Evolutionary conservation across 2,888 invertebrate species (phyloP).

Genomic region (Podabrus alpinus): DNA sequence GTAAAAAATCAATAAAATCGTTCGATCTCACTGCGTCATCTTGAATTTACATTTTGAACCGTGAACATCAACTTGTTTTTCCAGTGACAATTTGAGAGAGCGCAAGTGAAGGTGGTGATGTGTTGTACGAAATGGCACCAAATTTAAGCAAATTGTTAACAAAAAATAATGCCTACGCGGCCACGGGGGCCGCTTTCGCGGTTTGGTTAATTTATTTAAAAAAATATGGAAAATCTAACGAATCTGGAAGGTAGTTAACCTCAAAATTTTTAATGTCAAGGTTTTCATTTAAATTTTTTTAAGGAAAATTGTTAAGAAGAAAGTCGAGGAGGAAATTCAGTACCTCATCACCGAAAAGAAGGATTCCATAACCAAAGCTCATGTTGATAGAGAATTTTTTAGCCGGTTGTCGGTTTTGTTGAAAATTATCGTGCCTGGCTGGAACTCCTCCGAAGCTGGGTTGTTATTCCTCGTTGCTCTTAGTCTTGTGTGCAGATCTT

Average conservation of each 20-base stretch:
- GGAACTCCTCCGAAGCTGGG: constrained; percentile 76
- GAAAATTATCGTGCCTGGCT: constrained; percentile 78
- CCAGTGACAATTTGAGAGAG: not conserved
- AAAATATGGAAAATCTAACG: constrained; percentile 57
- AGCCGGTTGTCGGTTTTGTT: constrained; percentile 70
- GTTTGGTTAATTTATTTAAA: constrained; percentile 63
- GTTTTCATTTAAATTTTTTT: constrained; percentile 25
- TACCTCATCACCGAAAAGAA: constrained; percentile 78
- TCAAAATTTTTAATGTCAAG: constrained; percentile 2
- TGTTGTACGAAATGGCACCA: constrained; percentile 67
- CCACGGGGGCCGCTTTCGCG: constrained; percentile 67
- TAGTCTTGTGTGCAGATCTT: constrained; percentile 83
- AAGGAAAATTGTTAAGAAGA: constrained; percentile 57
- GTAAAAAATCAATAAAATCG: not conserved
- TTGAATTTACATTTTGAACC: not conserved
- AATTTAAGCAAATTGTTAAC: constrained; percentile 75
- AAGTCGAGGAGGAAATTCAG: constrained; percentile 73
- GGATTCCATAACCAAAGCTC: constrained; percentile 67
- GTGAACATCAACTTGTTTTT: not conserved
- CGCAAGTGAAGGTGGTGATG: not conserved
- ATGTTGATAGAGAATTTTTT: constrained; percentile 76
- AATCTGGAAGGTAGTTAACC: constrained; percentile 41
- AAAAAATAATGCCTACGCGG: constrained; percentile 66
- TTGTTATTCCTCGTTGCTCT: constrained; percentile 75
- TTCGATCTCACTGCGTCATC: not conserved